Evolutionary conservation across 1,140 invertebrate species (phyloP).

Genomic region (Dendroctonus valens): DNA sequence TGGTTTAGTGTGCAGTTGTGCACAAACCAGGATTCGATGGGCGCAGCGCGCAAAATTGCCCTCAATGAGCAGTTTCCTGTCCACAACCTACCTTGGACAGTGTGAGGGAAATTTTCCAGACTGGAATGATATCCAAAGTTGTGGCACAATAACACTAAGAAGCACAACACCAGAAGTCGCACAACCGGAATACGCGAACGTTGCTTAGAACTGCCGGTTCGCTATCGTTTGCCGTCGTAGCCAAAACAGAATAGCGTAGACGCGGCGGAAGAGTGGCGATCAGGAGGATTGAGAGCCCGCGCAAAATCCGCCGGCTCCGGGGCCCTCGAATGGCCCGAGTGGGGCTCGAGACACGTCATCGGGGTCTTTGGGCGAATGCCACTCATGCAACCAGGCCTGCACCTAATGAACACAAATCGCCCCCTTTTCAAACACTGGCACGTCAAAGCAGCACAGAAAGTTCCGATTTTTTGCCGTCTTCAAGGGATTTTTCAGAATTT

Average conservation of each 20-base stretch:
- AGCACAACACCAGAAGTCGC: not conserved
- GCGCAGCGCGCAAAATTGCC: no score
- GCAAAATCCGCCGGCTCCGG: constrained; percentile 17
- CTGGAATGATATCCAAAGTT: not conserved
- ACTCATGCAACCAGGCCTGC: no score
- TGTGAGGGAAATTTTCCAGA: not conserved
- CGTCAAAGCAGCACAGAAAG: no score
- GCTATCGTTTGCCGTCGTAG: constrained; percentile 1
- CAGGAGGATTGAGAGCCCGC: constrained; percentile 13
- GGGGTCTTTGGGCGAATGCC: not conserved
- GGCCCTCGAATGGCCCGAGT: constrained; percentile 7
- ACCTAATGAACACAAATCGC: no score
- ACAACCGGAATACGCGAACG: not conserved
- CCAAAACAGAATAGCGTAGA: constrained; percentile 7
- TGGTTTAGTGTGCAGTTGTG: no score
- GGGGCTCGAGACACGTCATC: constrained; percentile 23
- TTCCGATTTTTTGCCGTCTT: no score
- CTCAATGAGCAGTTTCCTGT: not conserved
- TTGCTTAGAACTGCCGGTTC: not conserved
- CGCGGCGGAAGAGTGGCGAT: no score
- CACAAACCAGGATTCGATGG: no score
- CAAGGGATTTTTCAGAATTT: no score
- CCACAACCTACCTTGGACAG: not conserved
- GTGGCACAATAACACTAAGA: not conserved
- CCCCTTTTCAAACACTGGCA: no score